Percentiles rank a stretch among this genome's conserved stretches.
Evolutionary conservation across 2,888 invertebrate genomes (phyloP).

Genomic region (Dioctria linearis): DNA sequence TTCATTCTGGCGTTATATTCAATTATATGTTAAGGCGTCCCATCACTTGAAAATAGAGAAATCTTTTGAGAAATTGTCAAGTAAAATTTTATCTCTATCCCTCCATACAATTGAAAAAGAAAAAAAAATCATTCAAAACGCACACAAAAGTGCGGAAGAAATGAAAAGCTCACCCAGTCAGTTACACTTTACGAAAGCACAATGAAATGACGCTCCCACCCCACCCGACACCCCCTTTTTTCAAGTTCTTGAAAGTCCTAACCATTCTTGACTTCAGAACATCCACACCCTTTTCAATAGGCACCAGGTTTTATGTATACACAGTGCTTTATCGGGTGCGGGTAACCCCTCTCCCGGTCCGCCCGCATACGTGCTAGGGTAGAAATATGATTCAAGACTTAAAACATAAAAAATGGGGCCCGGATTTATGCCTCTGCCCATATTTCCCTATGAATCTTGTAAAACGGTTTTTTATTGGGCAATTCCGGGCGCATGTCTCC

Average conservation of each 20-base stretch:
- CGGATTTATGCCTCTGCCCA: slow-evolving; percentile 60
- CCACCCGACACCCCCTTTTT: not conserved
- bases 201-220: slow-evolving; percentile 29
- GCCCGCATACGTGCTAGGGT: slow-evolving; percentile 7
- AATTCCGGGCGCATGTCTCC: slow-evolving; percentile 65
- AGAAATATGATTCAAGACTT: slow-evolving; percentile 59
- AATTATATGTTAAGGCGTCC: slow-evolving; percentile 38
- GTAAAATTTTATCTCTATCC: slow-evolving; percentile 40
- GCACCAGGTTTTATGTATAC: slow-evolving; percentile 30
- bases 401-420: slow-evolving; percentile 57
- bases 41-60: slow-evolving; percentile 1
- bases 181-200: slow-evolving; percentile 34
- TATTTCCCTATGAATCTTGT: slow-evolving; percentile 64
- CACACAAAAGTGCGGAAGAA: slow-evolving; percentile 40
- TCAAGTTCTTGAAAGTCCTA: not conserved
- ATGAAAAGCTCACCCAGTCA: slow-evolving; percentile 31
- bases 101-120: slow-evolving; percentile 14
- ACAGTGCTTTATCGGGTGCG: not conserved
- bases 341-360: not conserved
- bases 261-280: slow-evolving; percentile 38
- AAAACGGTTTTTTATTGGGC: slow-evolving; percentile 65
- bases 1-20: slow-evolving; percentile 36
- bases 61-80: slow-evolving; percentile 22
- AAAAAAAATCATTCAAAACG: slow-evolving; percentile 51
- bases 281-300: slow-evolving; percentile 47